These are phyloP conservation scores for Phasia obesa DNA, from an alignment of 2,888 invertebrate species.

Conservation along the genomic window DNA sequence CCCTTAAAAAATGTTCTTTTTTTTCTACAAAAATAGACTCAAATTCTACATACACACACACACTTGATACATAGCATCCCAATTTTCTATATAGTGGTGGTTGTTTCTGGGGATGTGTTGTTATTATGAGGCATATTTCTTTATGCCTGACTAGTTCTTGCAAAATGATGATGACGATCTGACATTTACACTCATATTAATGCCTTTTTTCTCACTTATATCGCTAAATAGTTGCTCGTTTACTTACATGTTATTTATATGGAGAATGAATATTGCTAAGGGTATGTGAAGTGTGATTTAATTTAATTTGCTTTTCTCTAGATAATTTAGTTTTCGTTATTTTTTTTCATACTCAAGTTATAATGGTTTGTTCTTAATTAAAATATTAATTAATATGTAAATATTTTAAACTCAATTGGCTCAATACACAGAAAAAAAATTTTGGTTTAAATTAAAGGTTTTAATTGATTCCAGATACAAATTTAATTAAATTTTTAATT, in stretches of 20 bases:
- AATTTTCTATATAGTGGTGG: conserved; percentile 2
- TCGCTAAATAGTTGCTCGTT: neutral
- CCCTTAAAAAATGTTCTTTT: conserved; percentile 55
- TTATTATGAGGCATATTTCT: conserved; percentile 39
- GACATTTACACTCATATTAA: conserved; percentile 62
- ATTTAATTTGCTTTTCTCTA: neutral
- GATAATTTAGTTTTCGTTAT: neutral
- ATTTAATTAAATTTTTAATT: too few species aligned
- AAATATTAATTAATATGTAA: neutral
- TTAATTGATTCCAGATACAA: too few species aligned
- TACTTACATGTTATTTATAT: neutral
- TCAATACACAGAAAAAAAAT: too few species aligned
- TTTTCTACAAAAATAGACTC: conserved; percentile 39
- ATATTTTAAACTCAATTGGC: too few species aligned
- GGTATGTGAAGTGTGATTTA: conserved; percentile 19
- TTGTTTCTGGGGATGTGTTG: conserved; percentile 5
- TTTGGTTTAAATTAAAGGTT: too few species aligned
- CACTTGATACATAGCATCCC: neutral
- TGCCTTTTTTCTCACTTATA: conserved; percentile 26
- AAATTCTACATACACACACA: neutral
- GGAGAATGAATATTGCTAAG: neutral
- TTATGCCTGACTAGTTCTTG: conserved; percentile 57
- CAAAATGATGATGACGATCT: conserved; percentile 56
- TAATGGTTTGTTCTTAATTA: conserved; percentile 2
- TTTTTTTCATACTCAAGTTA: conserved; percentile 31